phyloP scores from a whole-genome alignment of 2,797 vertebrate genomes.

The Centroberyx gerrardi region DNA sequence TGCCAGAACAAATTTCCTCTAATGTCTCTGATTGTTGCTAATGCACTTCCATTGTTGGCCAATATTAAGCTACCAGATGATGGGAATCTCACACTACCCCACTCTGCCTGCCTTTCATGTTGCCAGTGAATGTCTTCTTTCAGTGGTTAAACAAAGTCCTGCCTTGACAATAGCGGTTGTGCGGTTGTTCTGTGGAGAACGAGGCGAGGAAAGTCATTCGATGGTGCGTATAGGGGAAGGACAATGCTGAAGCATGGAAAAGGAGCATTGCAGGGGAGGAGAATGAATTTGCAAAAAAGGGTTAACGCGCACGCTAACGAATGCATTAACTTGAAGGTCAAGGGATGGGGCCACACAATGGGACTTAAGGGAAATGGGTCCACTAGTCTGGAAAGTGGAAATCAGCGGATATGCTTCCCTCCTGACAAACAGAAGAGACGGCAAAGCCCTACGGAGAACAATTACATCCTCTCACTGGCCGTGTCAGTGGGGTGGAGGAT shows the following conservation, averaged over 20 bases:
- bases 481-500: conserved; percentile 9
- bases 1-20: conserved; percentile 58
- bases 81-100: conserved; percentile 52
- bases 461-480: conserved; percentile 17
- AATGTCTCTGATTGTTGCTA: conserved; percentile 62
- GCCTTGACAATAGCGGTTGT: conserved; percentile 15
- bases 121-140: conserved; percentile 37
- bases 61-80: conserved; percentile 49
- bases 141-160: conserved; percentile 38
- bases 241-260: conserved; percentile 6
- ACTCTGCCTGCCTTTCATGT: conserved; percentile 46
- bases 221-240: background rate
- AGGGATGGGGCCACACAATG: background rate
- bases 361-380: conserved; percentile 13
- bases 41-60: conserved; percentile 66
- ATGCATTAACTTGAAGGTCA: background rate
- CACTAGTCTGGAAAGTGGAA: conserved; percentile 16
- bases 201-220: conserved; percentile 12
- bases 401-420: conserved; percentile 11
- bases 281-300: conserved; percentile 7
- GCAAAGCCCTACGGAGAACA: conserved; percentile 23
- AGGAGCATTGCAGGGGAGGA: background rate
- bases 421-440: conserved; percentile 13
- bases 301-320: background rate
- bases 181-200: conserved; percentile 23